Evolutionary conservation across 2,888 invertebrate genomes (phyloP).

Genomic region (Nomada fucata): DNA sequence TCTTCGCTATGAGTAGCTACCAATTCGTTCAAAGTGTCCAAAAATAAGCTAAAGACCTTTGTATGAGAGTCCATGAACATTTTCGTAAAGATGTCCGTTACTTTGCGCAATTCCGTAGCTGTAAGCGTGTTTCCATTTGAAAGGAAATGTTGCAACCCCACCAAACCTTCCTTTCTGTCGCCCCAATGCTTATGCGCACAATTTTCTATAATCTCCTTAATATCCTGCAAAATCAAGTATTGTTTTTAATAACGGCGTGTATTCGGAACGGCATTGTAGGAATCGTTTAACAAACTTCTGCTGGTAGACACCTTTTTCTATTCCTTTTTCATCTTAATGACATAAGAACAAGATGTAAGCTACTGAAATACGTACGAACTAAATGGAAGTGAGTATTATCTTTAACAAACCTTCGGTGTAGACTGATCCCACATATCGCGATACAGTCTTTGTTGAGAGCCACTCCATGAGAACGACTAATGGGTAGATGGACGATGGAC

Average conservation of each 20-base stretch:
- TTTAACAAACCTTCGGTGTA: conserved; percentile 84
- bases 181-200: conserved; percentile 97
- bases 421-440: conserved; percentile 87
- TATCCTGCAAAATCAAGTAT: conserved; percentile 86
- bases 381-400: conserved; percentile 70
- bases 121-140: conserved; percentile 88
- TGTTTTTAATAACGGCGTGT: not conserved
- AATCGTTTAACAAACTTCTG: no score
- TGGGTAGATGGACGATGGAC: conserved; percentile 86
- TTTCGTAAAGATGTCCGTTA: conserved; percentile 97
- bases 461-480: conserved; percentile 93
- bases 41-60: conserved; percentile 95
- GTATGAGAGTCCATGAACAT: conserved; percentile 99
- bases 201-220: conserved; percentile 93
- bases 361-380: conserved; percentile 25
- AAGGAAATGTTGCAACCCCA: conserved; percentile 91
- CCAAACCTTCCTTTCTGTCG: conserved; percentile 97
- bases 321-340: not conserved
- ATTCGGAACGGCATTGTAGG: not conserved
- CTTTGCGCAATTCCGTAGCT: conserved; percentile 90
- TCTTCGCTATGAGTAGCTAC: conserved; percentile 94
- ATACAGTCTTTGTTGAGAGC: conserved; percentile 91
- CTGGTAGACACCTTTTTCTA: not conserved
- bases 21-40: conserved; percentile 96
- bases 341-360: conserved; percentile 31